Conservation (phyloP, 2,888 invertebrate species). For the Xylota segnis region DNA sequence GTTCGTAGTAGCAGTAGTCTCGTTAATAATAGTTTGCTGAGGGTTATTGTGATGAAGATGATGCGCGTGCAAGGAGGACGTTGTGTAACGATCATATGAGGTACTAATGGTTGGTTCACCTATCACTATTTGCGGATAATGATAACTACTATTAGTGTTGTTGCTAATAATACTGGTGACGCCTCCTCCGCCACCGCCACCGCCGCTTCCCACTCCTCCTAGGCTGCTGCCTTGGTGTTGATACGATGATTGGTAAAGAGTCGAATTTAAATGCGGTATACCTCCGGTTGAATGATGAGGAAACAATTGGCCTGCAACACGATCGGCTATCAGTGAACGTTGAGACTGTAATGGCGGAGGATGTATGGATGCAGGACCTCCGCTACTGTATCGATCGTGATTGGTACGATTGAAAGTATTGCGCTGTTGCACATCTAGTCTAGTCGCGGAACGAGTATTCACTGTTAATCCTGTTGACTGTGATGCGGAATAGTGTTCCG, state of each 20-base stretch:
- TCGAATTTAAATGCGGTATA: constrained; percentile 21
- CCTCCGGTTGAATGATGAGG: constrained; percentile 44
- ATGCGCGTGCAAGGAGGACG: constrained; percentile 42
- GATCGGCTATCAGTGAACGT: constrained; percentile 67
- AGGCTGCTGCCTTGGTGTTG: constrained; percentile 83
- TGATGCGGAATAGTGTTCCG: constrained; percentile 80
- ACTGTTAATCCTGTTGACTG: constrained; percentile 80
- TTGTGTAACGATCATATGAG: constrained; percentile 80
- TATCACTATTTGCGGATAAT: constrained; percentile 85
- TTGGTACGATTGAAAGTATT: constrained; percentile 84
- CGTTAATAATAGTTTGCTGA: constrained; percentile 75
- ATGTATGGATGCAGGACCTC: constrained; percentile 79
- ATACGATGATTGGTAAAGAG: constrained; percentile 80
- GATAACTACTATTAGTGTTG: constrained; percentile 82
- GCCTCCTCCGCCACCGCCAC: constrained; percentile 34
- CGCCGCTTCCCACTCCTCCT: constrained; percentile 48
- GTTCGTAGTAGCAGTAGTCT: constrained; percentile 74
- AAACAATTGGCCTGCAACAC: constrained; percentile 65
- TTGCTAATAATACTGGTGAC: constrained; percentile 76
- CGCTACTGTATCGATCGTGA: constrained; percentile 84
- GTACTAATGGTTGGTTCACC: constrained; percentile 79
- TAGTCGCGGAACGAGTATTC: constrained; percentile 81
- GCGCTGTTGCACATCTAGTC: constrained; percentile 84
- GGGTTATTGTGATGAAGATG: constrained; percentile 49
- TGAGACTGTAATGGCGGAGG: constrained; percentile 66